phyloP scores from a whole-genome alignment of 53 echinoderm and acorn worm genomes.

The Apostichopus leukothele region DNA sequence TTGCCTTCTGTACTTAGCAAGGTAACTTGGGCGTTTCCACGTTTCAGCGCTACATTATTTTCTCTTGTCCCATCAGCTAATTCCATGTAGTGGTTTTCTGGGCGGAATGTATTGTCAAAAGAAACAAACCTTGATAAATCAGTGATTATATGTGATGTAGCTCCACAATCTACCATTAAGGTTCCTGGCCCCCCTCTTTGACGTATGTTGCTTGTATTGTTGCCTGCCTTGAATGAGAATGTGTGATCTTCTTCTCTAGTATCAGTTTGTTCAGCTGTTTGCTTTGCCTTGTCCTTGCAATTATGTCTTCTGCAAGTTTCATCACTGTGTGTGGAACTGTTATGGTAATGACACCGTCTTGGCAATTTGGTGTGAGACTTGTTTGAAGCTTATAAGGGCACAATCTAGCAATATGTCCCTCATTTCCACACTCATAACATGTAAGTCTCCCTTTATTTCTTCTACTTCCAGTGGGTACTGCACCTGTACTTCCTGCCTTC shows the following conservation, averaged over 20 bases:
- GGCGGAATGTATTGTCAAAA: constrained; percentile 35
- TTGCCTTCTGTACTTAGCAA: not conserved
- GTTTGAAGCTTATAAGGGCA: no score
- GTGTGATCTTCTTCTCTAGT: not conserved
- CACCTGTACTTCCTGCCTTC: constrained; percentile 10
- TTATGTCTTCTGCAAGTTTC: not conserved
- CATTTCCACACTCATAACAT: constrained; percentile 4
- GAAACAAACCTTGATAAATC: not conserved
- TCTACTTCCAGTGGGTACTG: not conserved
- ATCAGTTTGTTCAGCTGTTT: not conserved
- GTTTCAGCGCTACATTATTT: constrained; percentile 15
- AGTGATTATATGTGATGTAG: constrained; percentile 48
- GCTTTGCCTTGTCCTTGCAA: not conserved
- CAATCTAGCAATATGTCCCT: no score
- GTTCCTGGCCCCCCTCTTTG: not conserved
- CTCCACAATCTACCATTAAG: constrained; percentile 45
- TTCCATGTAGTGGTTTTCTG: constrained; percentile 34
- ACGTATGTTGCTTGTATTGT: not conserved
- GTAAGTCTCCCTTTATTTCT: not conserved
- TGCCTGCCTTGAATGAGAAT: constrained; percentile 9
- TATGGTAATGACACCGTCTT: not conserved
- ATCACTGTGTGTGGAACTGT: constrained; percentile 31
- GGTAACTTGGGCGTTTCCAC: constrained; percentile 17
- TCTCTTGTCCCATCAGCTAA: constrained; percentile 41
- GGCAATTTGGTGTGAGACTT: no score